Conservation (phyloP, 2,113 vertebrate species). For the Nanorana parkeri region DNA sequence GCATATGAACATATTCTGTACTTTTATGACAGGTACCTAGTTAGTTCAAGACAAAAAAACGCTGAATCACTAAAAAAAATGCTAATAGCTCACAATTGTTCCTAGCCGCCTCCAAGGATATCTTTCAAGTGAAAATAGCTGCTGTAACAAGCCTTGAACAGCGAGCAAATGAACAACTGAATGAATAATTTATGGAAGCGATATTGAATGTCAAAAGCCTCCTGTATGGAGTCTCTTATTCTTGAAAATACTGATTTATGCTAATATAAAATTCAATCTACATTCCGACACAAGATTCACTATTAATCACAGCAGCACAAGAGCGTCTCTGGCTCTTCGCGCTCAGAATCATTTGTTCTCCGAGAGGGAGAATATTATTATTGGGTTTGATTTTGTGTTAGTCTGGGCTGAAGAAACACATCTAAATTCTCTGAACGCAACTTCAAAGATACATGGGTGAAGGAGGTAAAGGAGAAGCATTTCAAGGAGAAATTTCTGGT, state of each 20-base stretch:
- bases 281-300: constrained; percentile 45
- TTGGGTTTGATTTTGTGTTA: constrained; percentile 36
- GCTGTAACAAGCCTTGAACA: constrained; percentile 67
- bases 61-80: constrained; percentile 65
- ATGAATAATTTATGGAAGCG: constrained; percentile 65
- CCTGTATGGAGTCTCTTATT: constrained; percentile 59
- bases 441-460: background rate
- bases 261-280: constrained; percentile 58
- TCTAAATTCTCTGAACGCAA: constrained; percentile 14
- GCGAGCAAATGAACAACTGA: constrained; percentile 65
- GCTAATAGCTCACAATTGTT: constrained; percentile 60
- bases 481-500: background rate
- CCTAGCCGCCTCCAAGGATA: constrained; percentile 62
- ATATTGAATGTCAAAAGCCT: constrained; percentile 58
- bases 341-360: background rate
- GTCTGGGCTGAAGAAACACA: background rate
- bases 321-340: constrained; percentile 1
- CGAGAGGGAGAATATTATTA: constrained; percentile 38
- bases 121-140: constrained; percentile 69
- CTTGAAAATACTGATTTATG: constrained; percentile 57
- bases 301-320: constrained; percentile 49
- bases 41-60: constrained; percentile 58
- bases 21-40: constrained; percentile 58
- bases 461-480: background rate
- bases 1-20: constrained; percentile 45